Evolutionary conservation across 2,113 vertebrate genomes (phyloP), one percentile per base, ranked within the genome.

Genomic region (Lasiurus cinereus): DNA sequence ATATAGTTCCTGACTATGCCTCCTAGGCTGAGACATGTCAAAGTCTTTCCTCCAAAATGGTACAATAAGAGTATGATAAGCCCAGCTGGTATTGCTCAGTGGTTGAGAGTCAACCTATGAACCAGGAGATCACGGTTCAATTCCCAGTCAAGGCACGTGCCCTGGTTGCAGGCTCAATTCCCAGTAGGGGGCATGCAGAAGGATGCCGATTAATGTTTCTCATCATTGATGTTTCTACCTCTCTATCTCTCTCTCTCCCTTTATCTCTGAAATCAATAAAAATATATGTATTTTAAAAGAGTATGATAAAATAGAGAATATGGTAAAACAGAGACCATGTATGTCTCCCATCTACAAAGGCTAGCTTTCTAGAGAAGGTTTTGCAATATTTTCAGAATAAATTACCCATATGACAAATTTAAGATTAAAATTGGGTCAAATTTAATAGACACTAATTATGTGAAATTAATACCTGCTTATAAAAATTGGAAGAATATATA

Each of bases 401-500:
- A 93, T 94, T 89, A 90, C 76, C 48, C 36, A 95, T 72, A 73
- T 36, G 33, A 79, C 94, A 73, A 78, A 18, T 79, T 2, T 84
- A 82, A 90, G 31, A 93, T 84, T 92, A 90, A 93, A 96, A 94
- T 36, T 96, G 76, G 62, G 19, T 89, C 6, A 6, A 80, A 27
- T 94, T 50, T 90, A 93, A 84, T 15, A 84, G 46, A 64, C 5
- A 87, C 33, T 88, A 93, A 93, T 93, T 52, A 92, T 13, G 11
- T 64, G 88, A 97, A 90, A 88, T 67, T 88, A 90, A 97, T 73
- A 90, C 14, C 73, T 76, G n/a, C 33, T 89, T 73, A 87, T 82
- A 92, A 96, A 92, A 90, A 59, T 80, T 92, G 14, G 21, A 64
- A 92, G 79, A 56, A 87, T 54, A 15, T 10, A 48, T 70, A 88